These are phyloP conservation scores for Dinomys branickii DNA, from an alignment of 2,113 vertebrate genomes.

Conservation along the genomic window DNA sequence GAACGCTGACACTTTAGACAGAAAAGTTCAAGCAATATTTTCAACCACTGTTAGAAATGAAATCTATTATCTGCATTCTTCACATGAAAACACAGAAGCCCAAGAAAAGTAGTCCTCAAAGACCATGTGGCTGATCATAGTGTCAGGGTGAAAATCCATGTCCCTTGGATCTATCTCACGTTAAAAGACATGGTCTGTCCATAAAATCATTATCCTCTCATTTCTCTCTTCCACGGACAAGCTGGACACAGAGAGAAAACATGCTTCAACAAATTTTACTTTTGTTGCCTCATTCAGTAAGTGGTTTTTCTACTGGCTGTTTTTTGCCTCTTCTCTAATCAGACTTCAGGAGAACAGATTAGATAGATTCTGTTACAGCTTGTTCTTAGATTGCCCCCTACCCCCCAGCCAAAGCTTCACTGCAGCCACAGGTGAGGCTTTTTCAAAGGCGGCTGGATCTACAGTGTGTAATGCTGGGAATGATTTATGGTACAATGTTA, in stretches of 20 bases:
- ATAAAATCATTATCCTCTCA: background rate
- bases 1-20: background rate
- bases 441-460: background rate
- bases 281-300: background rate
- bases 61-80: constrained; percentile 29
- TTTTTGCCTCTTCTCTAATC: background rate
- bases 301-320: background rate
- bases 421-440: background rate
- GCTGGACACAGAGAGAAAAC: background rate
- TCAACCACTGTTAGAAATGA: background rate
- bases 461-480: background rate
- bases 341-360: constrained; percentile 16
- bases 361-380: background rate
- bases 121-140: background rate
- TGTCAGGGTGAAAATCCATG: background rate
- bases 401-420: background rate
- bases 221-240: background rate
- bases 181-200: background rate
- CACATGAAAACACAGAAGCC: background rate
- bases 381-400: background rate
- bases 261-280: background rate
- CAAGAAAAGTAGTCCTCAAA: background rate
- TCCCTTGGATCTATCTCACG: background rate
- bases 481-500: background rate
- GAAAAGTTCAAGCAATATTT: background rate